These are phyloP conservation scores for Manis crassicaudata DNA, from an alignment of 2,797 vertebrate species.

Conservation along the genomic window DNA sequence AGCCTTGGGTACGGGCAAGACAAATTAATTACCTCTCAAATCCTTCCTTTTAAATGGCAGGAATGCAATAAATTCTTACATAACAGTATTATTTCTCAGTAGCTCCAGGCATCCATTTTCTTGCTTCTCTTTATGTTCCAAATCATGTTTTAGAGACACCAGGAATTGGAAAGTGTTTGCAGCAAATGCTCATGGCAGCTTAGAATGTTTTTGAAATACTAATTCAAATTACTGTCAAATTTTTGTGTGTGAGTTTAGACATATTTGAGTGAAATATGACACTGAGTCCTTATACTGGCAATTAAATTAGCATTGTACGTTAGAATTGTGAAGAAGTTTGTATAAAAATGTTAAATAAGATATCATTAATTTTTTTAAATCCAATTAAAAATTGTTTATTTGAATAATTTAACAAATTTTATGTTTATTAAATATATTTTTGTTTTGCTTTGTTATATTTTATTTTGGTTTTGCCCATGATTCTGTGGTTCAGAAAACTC, in stretches of 20 bases:
- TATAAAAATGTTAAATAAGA: slow-evolving; percentile 9
- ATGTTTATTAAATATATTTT: neutral
- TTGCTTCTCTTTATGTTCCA: neutral
- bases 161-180: neutral
- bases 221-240: neutral
- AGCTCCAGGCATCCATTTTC: neutral
- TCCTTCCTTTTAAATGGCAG: neutral
- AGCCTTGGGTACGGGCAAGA: neutral
- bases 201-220: neutral
- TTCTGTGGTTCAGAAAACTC: neutral
- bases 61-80: neutral
- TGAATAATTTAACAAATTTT: neutral
- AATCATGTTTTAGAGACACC: neutral
- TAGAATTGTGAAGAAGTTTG: neutral
- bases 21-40: neutral
- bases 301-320: neutral
- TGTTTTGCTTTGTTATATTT: neutral
- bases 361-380: neutral
- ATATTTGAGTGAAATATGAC: neutral
- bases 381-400: neutral
- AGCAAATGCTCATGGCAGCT: neutral
- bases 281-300: neutral
- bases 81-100: neutral
- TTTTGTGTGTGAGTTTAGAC: neutral
- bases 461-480: neutral